These are phyloP conservation scores for Hydropsyche tenuis DNA, from an alignment of 1,140 invertebrate species.

Conservation along the genomic window DNA sequence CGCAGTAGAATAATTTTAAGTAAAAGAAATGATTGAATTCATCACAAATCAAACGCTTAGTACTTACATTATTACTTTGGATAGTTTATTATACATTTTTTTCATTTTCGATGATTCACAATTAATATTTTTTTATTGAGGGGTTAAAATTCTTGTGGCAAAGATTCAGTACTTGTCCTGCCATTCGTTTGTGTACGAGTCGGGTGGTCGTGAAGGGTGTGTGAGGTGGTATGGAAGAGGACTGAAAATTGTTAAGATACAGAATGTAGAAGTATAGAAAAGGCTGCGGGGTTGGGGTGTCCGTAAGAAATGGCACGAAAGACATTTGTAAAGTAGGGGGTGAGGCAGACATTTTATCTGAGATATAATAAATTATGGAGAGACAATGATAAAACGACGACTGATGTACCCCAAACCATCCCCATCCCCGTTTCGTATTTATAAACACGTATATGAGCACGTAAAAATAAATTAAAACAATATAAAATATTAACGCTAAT, in stretches of 20 bases:
- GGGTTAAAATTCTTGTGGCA: background rate
- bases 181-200: conserved; percentile 15
- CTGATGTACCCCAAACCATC: conserved; percentile 40
- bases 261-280: conserved; percentile 41
- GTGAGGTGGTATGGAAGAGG: conserved; percentile 1
- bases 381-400: conserved; percentile 48
- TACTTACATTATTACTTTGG: too few species aligned
- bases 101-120: too few species aligned
- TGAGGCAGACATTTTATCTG: conserved; percentile 47
- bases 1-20: too few species aligned
- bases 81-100: too few species aligned
- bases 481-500: background rate
- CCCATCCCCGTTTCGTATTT: background rate
- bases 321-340: conserved; percentile 46
- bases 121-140: too few species aligned
- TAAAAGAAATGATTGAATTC: too few species aligned
- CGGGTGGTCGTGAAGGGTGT: background rate
- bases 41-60: too few species aligned
- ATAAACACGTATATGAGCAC: background rate
- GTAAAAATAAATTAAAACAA: conserved; percentile 9
- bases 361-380: conserved; percentile 46
- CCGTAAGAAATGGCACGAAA: conserved; percentile 44
- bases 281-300: conserved; percentile 29
- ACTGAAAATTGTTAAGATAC: conserved; percentile 29
- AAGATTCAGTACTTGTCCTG: conserved; percentile 21